Conservation (phyloP, 2,888 invertebrate genomes). For the Apomyelois bistriatella region DNA sequence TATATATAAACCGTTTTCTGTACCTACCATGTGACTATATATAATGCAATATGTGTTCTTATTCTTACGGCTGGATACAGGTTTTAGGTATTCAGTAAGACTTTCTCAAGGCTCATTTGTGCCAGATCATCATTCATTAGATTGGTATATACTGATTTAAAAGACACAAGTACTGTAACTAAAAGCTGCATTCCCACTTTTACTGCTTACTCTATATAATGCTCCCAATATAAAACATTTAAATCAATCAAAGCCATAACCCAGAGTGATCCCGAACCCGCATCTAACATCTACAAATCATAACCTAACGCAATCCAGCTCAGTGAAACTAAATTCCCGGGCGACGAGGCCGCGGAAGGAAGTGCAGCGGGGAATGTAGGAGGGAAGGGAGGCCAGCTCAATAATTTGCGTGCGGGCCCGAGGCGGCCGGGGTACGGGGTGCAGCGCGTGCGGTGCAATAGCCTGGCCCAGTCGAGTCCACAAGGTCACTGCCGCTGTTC, state of each 20-base stretch:
- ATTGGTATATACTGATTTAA: too few relatives aligned
- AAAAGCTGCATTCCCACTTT: too few relatives aligned
- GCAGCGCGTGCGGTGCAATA: slow-evolving; percentile 50
- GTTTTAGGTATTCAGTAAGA: too few relatives aligned
- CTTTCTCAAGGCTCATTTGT: too few relatives aligned
- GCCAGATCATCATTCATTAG: too few relatives aligned
- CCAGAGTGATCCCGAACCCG: slow-evolving; percentile 13
- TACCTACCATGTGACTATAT: too few relatives aligned
- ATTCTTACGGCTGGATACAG: too few relatives aligned
- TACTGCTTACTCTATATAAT: neutral
- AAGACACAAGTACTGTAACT: too few relatives aligned
- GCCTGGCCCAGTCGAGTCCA: slow-evolving; percentile 52
- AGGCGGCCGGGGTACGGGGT: slow-evolving; percentile 21
- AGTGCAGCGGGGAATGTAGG: slow-evolving; percentile 42
- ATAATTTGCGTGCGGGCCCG: slow-evolving; percentile 61
- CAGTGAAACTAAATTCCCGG: slow-evolving; percentile 48
- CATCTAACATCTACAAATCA: slow-evolving; percentile 27
- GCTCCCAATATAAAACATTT: neutral
- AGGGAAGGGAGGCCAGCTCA: slow-evolving; percentile 39
- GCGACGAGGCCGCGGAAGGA: slow-evolving; percentile 53
- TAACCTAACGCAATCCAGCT: slow-evolving; percentile 44
- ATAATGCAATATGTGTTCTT: too few relatives aligned
- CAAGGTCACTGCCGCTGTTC: slow-evolving; percentile 68
- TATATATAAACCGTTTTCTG: too few relatives aligned
- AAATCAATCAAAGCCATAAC: slow-evolving; percentile 1